Percentiles rank a stretch among this genome's conserved stretches.
Evolutionary conservation across 2,113 vertebrate genomes (phyloP).

Genomic region (Dendrocopos noguchii): DNA sequence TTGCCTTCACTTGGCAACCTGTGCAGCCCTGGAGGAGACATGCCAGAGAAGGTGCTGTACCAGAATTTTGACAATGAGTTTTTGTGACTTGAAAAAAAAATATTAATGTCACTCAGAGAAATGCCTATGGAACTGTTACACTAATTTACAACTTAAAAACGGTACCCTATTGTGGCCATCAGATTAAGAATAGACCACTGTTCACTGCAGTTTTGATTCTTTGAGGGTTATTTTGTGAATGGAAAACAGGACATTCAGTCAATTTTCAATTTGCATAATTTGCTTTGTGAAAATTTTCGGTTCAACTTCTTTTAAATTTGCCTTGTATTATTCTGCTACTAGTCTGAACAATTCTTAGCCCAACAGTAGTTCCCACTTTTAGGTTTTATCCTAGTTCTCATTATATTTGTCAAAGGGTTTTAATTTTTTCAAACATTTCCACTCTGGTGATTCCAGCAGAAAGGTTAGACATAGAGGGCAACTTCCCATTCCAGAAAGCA

Average conservation of each 20-base stretch:
- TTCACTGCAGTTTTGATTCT: background rate
- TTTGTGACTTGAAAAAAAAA: background rate
- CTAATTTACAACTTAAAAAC: background rate
- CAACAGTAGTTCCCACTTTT: background rate
- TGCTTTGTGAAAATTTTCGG: background rate
- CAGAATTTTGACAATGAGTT: background rate
- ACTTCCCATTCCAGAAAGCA: background rate
- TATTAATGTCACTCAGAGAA: background rate
- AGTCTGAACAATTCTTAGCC: background rate
- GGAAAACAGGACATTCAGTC: background rate
- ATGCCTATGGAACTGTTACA: accelerated
- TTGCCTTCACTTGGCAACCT: accelerated
- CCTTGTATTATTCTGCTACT: background rate
- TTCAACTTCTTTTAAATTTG: background rate
- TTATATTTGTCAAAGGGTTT: background rate
- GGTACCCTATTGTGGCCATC: constrained; percentile 44
- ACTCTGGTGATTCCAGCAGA: background rate
- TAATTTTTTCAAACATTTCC: background rate
- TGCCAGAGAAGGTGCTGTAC: background rate
- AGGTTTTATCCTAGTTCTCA: background rate
- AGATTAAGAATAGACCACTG: background rate
- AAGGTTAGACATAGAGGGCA: background rate
- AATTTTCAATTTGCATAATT: background rate
- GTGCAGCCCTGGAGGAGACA: accelerated
- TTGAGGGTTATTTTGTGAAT: background rate